These are phyloP conservation scores for Dendrolimus pini DNA, from an alignment of 2,888 invertebrate species.

Conservation along the genomic window DNA sequence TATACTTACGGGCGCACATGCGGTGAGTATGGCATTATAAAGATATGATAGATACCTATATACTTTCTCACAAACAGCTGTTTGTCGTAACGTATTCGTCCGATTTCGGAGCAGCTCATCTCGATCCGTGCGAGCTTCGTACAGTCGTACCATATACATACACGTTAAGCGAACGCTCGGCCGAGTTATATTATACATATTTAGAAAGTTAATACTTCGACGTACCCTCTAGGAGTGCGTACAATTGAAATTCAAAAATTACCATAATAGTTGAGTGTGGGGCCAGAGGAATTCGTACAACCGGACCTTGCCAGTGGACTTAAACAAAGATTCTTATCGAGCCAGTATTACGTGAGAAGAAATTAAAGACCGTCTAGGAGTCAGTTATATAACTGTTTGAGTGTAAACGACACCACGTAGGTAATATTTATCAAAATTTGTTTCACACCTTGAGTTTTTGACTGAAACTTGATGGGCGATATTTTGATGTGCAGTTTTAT, in stretches of 20 bases:
- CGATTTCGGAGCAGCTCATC: too few relatives aligned
- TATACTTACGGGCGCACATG: too few relatives aligned
- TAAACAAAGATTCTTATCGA: conserved; percentile 25
- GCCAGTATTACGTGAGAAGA: conserved; percentile 28
- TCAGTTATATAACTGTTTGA: conserved; percentile 46
- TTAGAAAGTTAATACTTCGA: background rate
- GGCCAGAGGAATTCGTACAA: conserved; percentile 11
- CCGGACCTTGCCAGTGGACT: conserved; percentile 17
- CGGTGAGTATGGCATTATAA: too few relatives aligned
- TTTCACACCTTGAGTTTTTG: too few relatives aligned
- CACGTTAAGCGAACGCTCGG: too few relatives aligned
- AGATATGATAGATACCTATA: too few relatives aligned
- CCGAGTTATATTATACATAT: background rate
- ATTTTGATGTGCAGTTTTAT: too few relatives aligned
- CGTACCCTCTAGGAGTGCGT: background rate
- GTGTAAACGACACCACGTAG: conserved; percentile 25
- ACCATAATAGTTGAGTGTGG: conserved; percentile 1
- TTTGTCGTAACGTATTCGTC: too few relatives aligned
- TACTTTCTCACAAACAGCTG: too few relatives aligned
- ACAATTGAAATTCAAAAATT: background rate
- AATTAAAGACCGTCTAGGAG: conserved; percentile 37
- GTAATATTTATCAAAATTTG: background rate
- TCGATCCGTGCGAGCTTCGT: too few relatives aligned
- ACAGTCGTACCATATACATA: too few relatives aligned
- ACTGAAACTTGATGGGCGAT: too few relatives aligned